Evolutionary conservation across 2,797 vertebrate species (phyloP).

Genomic region (Xiphophorus birchmanni): DNA sequence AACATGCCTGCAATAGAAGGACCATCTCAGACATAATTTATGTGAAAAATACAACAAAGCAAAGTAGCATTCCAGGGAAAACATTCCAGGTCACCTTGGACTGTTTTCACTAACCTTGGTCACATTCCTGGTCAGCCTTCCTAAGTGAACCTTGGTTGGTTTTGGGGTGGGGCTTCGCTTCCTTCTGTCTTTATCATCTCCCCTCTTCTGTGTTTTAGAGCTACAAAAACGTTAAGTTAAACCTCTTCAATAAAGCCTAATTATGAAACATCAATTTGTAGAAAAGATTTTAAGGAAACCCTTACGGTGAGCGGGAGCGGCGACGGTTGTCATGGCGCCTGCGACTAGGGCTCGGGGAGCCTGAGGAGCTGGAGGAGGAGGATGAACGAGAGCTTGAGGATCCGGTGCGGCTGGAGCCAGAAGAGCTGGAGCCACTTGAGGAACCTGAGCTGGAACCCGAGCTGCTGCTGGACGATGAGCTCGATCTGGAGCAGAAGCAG

Average conservation of each 20-base stretch:
- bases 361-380: conserved; percentile 93
- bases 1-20: neutral
- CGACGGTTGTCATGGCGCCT: conserved; percentile 93
- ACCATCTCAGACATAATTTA: neutral
- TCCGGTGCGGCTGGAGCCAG: conserved; percentile 92
- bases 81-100: neutral
- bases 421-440: conserved; percentile 96
- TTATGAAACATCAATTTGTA: neutral
- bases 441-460: conserved; percentile 96
- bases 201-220: conserved; percentile 94
- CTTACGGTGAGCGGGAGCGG: conserved; percentile 93
- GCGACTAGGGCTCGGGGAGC: conserved; percentile 91
- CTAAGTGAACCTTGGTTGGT: conserved; percentile 94
- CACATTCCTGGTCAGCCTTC: conserved; percentile 93
- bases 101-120: conserved; percentile 86
- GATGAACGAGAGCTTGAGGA: conserved; percentile 95
- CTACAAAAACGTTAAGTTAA: conserved; percentile 51
- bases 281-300: neutral
- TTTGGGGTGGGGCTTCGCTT: conserved; percentile 93
- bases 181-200: conserved; percentile 93
- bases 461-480: conserved; percentile 94
- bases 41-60: neutral
- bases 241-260: neutral
- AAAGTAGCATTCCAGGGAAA: neutral
- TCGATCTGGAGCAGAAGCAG: conserved; percentile 79